Base-by-base conservation (phyloP, 2,113 vertebrate species). In the Chamaea fasciata region DNA sequence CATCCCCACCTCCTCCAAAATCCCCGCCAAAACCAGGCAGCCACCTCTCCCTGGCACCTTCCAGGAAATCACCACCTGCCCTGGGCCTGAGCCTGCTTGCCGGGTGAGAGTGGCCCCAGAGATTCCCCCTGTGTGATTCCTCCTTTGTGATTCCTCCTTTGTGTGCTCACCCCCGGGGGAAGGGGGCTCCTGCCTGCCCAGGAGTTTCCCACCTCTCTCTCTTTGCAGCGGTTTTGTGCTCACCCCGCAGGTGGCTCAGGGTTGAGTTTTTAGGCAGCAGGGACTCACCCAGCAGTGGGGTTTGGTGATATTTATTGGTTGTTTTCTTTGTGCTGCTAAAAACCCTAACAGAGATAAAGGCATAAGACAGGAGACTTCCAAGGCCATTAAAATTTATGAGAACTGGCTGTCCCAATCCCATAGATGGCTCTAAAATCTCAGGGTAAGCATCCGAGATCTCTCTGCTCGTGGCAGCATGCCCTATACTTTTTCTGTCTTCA, bases 371-470 rank as follows among this genome's bases (percentile, higher is more conserved):
- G 60, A 93, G 60, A 55, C 49, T 83, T 80, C 59, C 52, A 88
- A 83, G 62, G 52, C 68, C 71, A 60, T 86, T 92, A 90, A 80
- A 93, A 86, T 62, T 55, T 77, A 78, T 64, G 37, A 74, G 47
- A 90, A 81, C 44, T 81, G 70, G 55, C 85, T 75, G 88, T 68
- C 75, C 79, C 84, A 77, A 78, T 92, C 90, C 96, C 93, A 33
- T 88, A 96, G 94, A 93, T 90, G 93, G 95, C 95, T 96, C 91
- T 96, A 90, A 95, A 93, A 74, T 83, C 94, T 77, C 91, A 85
- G 67, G 70, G 80, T 95, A 94, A 94, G 86, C 83, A 93, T 85
- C 79, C 1, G 42, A 95, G 87, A 68, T 92, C 71, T 96, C 68
- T 95, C 68, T 93, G 88, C 83, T 90, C 18, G 16, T 94, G 93